Evolutionary conservation across 2,888 invertebrate genomes (phyloP).

Genomic region (Drosophila percnosoma): DNA sequence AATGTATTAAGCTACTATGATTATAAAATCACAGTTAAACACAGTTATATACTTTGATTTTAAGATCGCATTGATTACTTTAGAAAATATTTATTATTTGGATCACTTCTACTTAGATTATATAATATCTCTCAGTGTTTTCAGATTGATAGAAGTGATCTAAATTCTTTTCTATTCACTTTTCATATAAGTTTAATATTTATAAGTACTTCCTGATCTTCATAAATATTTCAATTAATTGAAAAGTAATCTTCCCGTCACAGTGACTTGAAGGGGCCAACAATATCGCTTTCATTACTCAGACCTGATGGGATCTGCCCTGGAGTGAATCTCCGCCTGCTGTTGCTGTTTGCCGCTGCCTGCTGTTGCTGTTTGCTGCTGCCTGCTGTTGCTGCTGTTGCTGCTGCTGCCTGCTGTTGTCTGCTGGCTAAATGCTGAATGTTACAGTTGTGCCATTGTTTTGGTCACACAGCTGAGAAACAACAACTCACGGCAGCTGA

Average conservation of each 20-base stretch:
- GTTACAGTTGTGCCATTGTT: conserved; percentile 73
- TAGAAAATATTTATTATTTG: neutral
- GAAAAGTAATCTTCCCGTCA: conserved; percentile 15
- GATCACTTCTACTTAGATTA: neutral
- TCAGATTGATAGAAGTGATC: neutral
- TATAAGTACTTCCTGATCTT: neutral
- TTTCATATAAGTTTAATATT: neutral
- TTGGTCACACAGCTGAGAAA: conserved; percentile 79
- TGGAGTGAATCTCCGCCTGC: conserved; percentile 58
- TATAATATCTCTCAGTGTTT: neutral
- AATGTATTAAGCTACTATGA: neutral
- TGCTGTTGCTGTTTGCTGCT: neutral
- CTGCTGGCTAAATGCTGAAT: conserved; percentile 33
- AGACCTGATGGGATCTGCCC: conserved; percentile 50
- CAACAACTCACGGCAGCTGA: conserved; percentile 67
- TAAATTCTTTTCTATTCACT: neutral
- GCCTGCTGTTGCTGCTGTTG: conserved; percentile 18
- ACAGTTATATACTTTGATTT: neutral
- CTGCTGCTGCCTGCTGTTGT: conserved; percentile 21
- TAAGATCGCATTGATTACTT: neutral
- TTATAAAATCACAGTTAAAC: neutral
- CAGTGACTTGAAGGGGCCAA: conserved; percentile 38
- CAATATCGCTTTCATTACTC: conserved; percentile 38
- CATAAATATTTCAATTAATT: neutral
- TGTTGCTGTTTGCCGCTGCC: conserved; percentile 17